A percentile compares a stretch with the other conserved stretches of the same genome.
Evolutionary conservation across 2,888 invertebrate genomes (phyloP).

Genomic region (Pristionchus exspectatus): DNA sequence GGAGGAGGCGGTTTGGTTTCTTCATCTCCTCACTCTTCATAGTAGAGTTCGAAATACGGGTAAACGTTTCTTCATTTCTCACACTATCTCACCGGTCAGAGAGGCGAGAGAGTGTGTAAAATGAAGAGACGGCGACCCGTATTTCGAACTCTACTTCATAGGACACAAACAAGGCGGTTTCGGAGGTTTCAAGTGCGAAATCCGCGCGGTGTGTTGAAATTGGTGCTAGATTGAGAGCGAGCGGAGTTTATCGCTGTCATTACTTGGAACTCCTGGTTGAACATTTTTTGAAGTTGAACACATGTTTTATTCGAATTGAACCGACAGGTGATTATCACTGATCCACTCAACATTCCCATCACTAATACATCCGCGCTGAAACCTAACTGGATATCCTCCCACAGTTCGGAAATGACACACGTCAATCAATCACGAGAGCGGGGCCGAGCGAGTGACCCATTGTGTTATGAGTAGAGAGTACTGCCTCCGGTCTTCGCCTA

Average conservation of each 20-base stretch:
- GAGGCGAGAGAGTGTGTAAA: too few species aligned
- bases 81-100: too few species aligned
- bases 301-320: too few species aligned
- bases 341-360: background rate
- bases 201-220: constrained; percentile 21
- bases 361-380: background rate
- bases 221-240: background rate
- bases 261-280: too few species aligned
- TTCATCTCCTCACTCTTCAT: too few species aligned
- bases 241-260: too few species aligned
- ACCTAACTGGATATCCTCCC: background rate
- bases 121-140: too few species aligned
- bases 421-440: background rate
- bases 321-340: background rate
- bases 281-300: too few species aligned
- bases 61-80: too few species aligned
- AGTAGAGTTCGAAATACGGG: too few species aligned
- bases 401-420: background rate
- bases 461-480: background rate
- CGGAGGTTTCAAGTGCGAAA: constrained; percentile 19
- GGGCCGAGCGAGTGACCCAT: background rate
- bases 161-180: constrained; percentile 24
- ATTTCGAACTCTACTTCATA: too few species aligned
- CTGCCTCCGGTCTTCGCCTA: background rate
- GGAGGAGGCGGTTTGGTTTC: constrained; percentile 28